These are phyloP conservation scores for Melangyna quadrimaculata DNA, from an alignment of 2,888 invertebrate species.

Conservation along the genomic window DNA sequence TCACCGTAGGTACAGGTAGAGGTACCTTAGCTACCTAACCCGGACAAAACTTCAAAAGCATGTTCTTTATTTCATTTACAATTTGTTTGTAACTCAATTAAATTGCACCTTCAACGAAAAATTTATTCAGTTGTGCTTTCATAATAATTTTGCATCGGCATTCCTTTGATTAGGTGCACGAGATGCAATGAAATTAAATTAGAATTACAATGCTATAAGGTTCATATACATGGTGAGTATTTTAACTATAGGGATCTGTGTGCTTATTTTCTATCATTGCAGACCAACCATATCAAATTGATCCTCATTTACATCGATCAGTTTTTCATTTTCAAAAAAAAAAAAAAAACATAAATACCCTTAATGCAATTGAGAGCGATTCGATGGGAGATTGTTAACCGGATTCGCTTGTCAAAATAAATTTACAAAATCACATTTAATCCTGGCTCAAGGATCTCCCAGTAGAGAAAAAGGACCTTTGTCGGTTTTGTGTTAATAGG, in stretches of 20 bases:
- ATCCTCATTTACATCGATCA: conserved; percentile 23
- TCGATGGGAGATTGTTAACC: conserved; percentile 18
- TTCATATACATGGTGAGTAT: neutral
- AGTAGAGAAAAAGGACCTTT: neutral
- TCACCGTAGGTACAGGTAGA: conserved; percentile 13
- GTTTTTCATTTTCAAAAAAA: neutral
- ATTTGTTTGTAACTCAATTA: neutral
- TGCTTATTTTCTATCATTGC: conserved; percentile 2
- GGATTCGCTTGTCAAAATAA: conserved; percentile 72
- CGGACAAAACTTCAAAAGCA: neutral
- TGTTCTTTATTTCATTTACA: neutral
- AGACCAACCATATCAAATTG: conserved; percentile 49
- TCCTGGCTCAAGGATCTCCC: conserved; percentile 26
- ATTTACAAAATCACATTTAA: conserved; percentile 61
- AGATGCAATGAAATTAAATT: conserved; percentile 39
- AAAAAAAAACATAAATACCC: neutral
- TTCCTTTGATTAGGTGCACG: conserved; percentile 58
- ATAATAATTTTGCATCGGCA: conserved; percentile 13
- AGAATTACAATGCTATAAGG: conserved; percentile 12
- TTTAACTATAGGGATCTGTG: neutral
- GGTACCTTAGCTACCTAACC: no score
- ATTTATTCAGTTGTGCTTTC: conserved; percentile 28
- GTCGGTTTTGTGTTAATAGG: conserved; percentile 41
- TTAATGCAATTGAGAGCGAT: conserved; percentile 15
- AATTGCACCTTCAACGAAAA: conserved; percentile 19